Conservation (phyloP, 2,888 invertebrate species). For the Petrolisthes cinctipes region DNA sequence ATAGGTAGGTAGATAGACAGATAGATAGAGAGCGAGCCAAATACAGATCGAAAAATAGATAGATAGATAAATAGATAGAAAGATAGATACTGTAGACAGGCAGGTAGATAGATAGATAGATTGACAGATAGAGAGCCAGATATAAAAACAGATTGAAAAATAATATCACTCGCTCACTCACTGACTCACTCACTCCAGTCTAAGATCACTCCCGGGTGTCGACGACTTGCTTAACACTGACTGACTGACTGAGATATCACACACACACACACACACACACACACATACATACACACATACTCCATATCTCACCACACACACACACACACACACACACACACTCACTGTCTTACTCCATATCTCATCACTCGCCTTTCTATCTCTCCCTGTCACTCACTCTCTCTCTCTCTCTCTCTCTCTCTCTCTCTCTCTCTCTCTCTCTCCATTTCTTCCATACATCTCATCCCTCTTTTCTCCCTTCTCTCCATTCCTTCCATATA, state of each 20-base stretch:
- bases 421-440: neutral
- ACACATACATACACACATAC: neutral
- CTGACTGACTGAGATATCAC: neutral
- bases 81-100: too few relatives aligned
- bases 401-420: neutral
- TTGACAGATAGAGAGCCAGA: too few relatives aligned
- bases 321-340: neutral
- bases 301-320: neutral
- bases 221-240: neutral
- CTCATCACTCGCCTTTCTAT: neutral
- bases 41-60: too few relatives aligned
- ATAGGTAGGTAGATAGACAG: too few relatives aligned
- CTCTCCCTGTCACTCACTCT: neutral
- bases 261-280: neutral
- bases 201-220: too few relatives aligned
- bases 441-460: neutral
- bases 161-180: too few relatives aligned
- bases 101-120: too few relatives aligned
- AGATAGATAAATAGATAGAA: too few relatives aligned
- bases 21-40: too few relatives aligned
- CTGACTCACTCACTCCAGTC: too few relatives aligned
- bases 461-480: neutral
- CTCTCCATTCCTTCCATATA: neutral
- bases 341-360: neutral
- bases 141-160: too few relatives aligned